Evolutionary conservation across 30 jellyfish, hydroid and myxozoan genomes (phyloP), one percentile per base, ranked within the genome.

Genomic region (Aurelia sp.): DNA sequence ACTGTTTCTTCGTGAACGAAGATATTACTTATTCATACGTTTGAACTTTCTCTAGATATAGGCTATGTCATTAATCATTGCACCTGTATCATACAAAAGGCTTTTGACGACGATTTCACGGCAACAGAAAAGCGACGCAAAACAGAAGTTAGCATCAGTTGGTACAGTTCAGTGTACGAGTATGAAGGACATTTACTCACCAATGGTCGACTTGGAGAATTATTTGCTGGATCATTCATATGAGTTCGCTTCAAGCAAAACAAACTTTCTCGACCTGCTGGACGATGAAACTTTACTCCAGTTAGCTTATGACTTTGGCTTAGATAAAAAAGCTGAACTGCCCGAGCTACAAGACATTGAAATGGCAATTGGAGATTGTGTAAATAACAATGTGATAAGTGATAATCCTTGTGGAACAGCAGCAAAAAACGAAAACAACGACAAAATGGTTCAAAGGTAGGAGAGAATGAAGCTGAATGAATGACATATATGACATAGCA

Each of bases 1-100:
- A 82, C 62, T 51, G 76, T 63, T 66, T 79, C 33, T 79, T 79
- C 89, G 64, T 61, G 80, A 80, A 48, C 79, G 40, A 33, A 31
- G 62, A 69, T 55, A 79, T 79, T 52, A 79, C 63, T 79, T 41
- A 79, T 79, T 79, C 89, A 79, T 79, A 63, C 48, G 89, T 40
- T 69, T 69, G 52, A 24, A 13, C 80, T 44, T 9, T 44, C 55
- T 44, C 55, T 44, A 74, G 33, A 59, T 61, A 59, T 47, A 68
- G 81, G 70, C 57, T 70, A 84, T 84, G 93, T 84, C 93, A 84
- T 84, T 74, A 66, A 81, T 63, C 27, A 72, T 84, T 63, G 86
- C 93, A 65, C 93, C 93, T 72, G 93, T 84, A 33, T 84, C 93
- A 21, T 84, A 84, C 93, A 84, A 74, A 30, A 59, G 88, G 66